Conservation (phyloP, 1,140 invertebrate species). For the Sinonovacula constricta region DNA sequence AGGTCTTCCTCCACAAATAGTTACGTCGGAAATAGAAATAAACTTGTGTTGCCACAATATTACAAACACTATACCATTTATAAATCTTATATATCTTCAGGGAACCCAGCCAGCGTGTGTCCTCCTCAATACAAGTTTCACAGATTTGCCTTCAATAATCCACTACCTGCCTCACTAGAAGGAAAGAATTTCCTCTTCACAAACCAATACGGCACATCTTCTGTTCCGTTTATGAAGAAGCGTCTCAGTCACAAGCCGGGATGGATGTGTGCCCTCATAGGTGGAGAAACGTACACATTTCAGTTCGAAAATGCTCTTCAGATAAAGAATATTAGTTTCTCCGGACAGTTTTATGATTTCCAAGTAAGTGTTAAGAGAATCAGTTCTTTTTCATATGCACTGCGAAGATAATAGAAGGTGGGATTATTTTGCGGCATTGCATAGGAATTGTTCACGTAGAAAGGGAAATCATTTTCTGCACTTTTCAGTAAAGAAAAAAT, state of each 20-base stretch:
- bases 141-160: constrained; percentile 70
- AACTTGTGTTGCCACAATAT: no score
- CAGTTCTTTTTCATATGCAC: not conserved
- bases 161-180: constrained; percentile 58
- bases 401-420: not conserved
- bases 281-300: constrained; percentile 57
- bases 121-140: constrained; percentile 60
- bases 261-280: constrained; percentile 61
- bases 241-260: constrained; percentile 65
- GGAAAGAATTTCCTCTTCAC: constrained; percentile 62
- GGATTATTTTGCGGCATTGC: not conserved
- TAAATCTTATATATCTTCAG: no score
- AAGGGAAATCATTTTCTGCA: not conserved
- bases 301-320: constrained; percentile 61
- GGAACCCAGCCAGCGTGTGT: constrained; percentile 60
- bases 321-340: constrained; percentile 69
- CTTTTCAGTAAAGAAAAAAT: not conserved
- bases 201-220: constrained; percentile 57
- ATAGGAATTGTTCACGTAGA: not conserved
- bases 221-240: constrained; percentile 56
- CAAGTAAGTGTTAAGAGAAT: constrained; percentile 58
- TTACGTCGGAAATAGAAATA: no score
- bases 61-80: no score
- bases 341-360: constrained; percentile 63
- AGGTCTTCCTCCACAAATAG: no score